Evolutionary conservation across 2,113 vertebrate species (phyloP).

Genomic region (Ochotona princeps): DNA sequence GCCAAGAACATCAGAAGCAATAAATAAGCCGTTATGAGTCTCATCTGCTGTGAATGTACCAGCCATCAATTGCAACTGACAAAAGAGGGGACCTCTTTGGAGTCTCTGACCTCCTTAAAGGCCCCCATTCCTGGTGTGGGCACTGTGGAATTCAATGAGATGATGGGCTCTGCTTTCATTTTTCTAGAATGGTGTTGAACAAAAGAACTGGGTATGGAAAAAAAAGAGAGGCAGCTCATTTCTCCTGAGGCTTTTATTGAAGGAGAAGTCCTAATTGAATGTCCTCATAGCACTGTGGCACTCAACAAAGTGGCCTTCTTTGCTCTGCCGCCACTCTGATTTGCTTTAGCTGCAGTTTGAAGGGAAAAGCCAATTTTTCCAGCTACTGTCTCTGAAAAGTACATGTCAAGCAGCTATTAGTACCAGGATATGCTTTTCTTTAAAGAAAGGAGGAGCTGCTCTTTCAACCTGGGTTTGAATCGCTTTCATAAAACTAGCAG

Average conservation of each 20-base stretch:
- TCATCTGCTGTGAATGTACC: conserved; percentile 41
- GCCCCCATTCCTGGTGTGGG: neutral
- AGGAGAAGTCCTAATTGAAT: neutral
- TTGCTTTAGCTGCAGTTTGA: neutral
- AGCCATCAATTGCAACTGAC: neutral
- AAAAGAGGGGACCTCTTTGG: neutral
- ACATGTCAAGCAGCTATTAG: conserved; percentile 40
- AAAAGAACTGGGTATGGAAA: neutral
- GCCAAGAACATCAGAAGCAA: neutral
- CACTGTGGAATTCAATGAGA: neutral
- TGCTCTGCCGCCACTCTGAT: neutral
- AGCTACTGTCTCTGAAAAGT: conserved; percentile 15
- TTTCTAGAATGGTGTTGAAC: neutral
- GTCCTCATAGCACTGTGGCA: too few species aligned
- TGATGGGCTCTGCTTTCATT: neutral
- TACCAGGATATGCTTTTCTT: neutral
- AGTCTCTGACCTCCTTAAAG: neutral
- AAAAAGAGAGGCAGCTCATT: neutral
- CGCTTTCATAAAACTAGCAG: neutral
- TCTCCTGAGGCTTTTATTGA: neutral
- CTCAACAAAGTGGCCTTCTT: neutral
- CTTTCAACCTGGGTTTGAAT: conserved; percentile 18
- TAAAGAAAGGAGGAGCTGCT: conserved; percentile 4
- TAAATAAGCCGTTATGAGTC: neutral
- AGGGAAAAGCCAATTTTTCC: neutral